Conservation (phyloP, 35 echinoderm and acorn worm species). For the Patiria miniata region DNA sequence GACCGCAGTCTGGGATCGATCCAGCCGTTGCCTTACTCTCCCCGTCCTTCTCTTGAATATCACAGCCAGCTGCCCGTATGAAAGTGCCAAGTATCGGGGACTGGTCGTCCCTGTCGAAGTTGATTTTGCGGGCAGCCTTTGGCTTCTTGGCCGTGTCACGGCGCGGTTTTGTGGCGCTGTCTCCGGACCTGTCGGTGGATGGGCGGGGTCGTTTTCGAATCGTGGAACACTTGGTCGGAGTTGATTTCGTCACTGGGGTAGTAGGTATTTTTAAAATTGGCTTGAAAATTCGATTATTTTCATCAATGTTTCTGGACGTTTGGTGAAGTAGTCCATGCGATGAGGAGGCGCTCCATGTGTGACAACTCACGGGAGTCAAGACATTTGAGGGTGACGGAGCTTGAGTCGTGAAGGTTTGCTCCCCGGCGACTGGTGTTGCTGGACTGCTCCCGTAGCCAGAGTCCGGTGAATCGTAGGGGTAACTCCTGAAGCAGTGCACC, state of each 20-base stretch:
- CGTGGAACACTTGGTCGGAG: constrained; percentile 16
- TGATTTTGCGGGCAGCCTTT: constrained; percentile 76
- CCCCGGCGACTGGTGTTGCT: not conserved
- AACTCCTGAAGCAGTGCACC: constrained; percentile 39
- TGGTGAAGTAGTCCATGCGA: not conserved
- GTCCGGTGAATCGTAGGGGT: constrained; percentile 78
- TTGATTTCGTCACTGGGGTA: constrained; percentile 17
- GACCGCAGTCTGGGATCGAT: not conserved
- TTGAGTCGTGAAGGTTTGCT: no score
- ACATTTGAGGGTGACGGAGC: no score
- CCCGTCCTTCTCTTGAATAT: constrained; percentile 3
- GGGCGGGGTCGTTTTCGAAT: not conserved
- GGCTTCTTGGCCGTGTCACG: constrained; percentile 63
- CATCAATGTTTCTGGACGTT: not conserved
- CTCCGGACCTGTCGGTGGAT: constrained; percentile 15
- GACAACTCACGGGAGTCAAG: not conserved
- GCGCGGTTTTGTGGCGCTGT: not conserved
- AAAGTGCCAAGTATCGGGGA: constrained; percentile 92
- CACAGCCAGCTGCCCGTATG: constrained; percentile 63
- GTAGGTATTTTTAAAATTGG: constrained; percentile 34
- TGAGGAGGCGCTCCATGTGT: not conserved
- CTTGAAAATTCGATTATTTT: no score
- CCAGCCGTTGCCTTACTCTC: not conserved
- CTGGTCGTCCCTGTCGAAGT: constrained; percentile 81
- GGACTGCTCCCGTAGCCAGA: constrained; percentile 89